Percentiles rank a stretch among this genome's conserved stretches.
These are phyloP conservation scores for Mesopsocus fuscifrons DNA, from an alignment of 2,888 invertebrate genomes.

Conservation along the genomic window DNA sequence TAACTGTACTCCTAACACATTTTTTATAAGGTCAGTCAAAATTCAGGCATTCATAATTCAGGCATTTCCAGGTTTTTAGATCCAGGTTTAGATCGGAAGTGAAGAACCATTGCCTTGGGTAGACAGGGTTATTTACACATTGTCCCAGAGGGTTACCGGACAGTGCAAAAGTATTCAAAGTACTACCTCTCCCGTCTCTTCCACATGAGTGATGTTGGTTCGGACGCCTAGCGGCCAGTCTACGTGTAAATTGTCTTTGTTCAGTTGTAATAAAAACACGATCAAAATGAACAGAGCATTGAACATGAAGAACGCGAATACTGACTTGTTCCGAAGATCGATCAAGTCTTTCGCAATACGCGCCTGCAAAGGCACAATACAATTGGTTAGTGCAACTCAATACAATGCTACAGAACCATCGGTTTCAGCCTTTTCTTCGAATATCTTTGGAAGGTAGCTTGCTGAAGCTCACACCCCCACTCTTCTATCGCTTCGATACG, in stretches of 20 bases:
- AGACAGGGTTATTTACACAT: not conserved
- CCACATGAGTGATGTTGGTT: slow-evolving; percentile 85
- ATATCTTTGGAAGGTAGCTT: slow-evolving; percentile 14
- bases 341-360: slow-evolving; percentile 77
- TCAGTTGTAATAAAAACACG: slow-evolving; percentile 96
- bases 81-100: too few relatives aligned
- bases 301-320: slow-evolving; percentile 98
- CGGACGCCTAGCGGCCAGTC: slow-evolving; percentile 92
- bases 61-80: too few relatives aligned
- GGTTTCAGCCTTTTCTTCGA: too few relatives aligned
- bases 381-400: slow-evolving; percentile 26
- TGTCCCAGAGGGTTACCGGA: not conserved
- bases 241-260: slow-evolving; percentile 95
- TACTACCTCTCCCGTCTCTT: slow-evolving; percentile 77
- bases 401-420: too few relatives aligned
- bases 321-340: slow-evolving; percentile 91
- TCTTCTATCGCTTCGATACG: not conserved
- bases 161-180: not conserved
- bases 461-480: slow-evolving; percentile 12
- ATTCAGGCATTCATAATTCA: too few relatives aligned
- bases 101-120: too few relatives aligned
- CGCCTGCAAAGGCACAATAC: slow-evolving; percentile 44
- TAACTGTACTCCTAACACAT: too few relatives aligned
- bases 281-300: slow-evolving; percentile 98
- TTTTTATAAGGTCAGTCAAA: too few relatives aligned